A percentile compares a stretch with the other conserved stretches of the same genome.
Evolutionary conservation across 1,140 invertebrate genomes (phyloP).

Genomic region (Brevipalpus yothersi): DNA sequence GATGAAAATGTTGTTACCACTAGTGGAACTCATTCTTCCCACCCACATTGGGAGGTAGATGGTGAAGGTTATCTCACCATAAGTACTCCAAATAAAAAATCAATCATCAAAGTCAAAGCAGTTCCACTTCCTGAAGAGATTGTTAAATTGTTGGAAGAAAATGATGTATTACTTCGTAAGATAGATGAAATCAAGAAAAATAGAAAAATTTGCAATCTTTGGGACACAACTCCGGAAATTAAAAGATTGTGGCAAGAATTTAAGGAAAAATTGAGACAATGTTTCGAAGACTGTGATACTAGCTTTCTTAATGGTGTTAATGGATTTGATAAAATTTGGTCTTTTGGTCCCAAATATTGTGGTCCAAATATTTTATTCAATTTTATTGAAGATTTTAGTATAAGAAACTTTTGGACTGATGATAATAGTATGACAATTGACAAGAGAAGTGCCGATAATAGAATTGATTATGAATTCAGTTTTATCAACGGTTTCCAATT

Average conservation of each 20-base stretch:
- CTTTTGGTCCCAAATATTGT: slow-evolving; percentile 62
- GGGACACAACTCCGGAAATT: neutral
- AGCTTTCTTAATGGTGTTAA: slow-evolving; percentile 27
- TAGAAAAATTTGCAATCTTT: neutral
- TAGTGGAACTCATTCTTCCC: too few species aligned
- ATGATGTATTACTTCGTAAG: slow-evolving; percentile 16
- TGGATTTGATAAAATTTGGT: slow-evolving; percentile 52
- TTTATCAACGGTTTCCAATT: slow-evolving; percentile 86
- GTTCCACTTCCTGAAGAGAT: slow-evolving; percentile 48
- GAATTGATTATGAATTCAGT: slow-evolving; percentile 34
- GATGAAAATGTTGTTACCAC: neutral
- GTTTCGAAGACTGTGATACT: slow-evolving; percentile 12
- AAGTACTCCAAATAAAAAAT: slow-evolving; percentile 41
- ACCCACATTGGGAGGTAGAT: neutral
- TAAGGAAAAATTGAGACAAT: neutral
- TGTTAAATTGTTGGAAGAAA: slow-evolving; percentile 37
- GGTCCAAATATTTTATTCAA: slow-evolving; percentile 73
- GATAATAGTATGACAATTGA: slow-evolving; percentile 19
- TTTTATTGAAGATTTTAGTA: slow-evolving; percentile 21
- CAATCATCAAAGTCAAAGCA: slow-evolving; percentile 45
- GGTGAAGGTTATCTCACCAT: slow-evolving; percentile 22
- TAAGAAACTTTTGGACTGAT: slow-evolving; percentile 1
- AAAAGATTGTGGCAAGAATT: slow-evolving; percentile 21
- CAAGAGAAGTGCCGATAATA: slow-evolving; percentile 3
- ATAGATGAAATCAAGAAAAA: neutral